Conservation (phyloP, 2,113 vertebrate species). For the Ursus arctos region DNA sequence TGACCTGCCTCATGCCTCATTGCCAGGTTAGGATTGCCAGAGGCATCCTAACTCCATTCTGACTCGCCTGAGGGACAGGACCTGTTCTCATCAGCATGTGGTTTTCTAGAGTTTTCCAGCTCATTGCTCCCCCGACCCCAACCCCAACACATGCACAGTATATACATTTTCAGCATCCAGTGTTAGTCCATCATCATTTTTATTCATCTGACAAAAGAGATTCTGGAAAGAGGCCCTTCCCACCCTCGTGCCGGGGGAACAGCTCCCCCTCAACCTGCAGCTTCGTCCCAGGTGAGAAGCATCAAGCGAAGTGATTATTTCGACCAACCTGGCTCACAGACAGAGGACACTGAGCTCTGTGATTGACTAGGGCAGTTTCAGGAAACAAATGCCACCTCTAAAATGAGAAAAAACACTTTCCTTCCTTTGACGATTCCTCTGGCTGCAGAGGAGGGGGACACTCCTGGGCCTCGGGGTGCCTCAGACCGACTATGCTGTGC, state of each 20-base stretch:
- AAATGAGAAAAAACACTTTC: background rate
- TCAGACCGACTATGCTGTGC: background rate
- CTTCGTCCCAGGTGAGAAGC: background rate
- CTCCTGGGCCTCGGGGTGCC: background rate
- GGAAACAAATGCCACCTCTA: accelerated
- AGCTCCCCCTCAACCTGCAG: background rate
- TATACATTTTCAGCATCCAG: background rate
- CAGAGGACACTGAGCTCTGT: accelerated
- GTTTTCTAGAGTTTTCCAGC: background rate
- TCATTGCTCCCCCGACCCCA: accelerated
- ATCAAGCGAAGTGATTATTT: background rate
- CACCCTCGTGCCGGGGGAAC: accelerated
- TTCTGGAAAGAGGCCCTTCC: background rate
- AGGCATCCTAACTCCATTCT: accelerated
- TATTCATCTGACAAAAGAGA: background rate
- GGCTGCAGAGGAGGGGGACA: accelerated
- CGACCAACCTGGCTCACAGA: accelerated
- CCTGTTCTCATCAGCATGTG: accelerated
- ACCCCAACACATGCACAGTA: accelerated
- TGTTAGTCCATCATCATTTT: accelerated
- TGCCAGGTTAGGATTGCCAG: too few species aligned
- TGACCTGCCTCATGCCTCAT: accelerated
- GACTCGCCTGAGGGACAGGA: accelerated
- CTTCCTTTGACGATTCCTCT: background rate
- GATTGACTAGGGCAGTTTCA: accelerated